Conservation (phyloP, 2,113 vertebrate genomes). For the Oryzias javanicus region DNA sequence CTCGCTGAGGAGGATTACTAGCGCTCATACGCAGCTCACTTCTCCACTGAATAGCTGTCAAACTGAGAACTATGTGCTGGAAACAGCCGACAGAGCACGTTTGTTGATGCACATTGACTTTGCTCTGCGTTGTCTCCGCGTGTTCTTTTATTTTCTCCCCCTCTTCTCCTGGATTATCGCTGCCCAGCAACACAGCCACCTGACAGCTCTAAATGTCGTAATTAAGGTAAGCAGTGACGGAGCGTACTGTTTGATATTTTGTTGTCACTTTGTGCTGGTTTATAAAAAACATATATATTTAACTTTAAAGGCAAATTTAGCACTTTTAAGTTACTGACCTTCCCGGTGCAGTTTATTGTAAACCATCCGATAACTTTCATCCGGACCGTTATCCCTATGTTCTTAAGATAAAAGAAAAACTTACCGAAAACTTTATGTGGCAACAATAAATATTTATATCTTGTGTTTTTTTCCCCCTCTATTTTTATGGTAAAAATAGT, state of each 20-base stretch:
- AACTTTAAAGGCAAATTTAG: too few relatives aligned
- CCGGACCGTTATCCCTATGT: conserved; percentile 26
- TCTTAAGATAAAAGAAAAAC: conserved; percentile 29
- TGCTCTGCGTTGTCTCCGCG: conserved; percentile 41
- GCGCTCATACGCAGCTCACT: conserved; percentile 69
- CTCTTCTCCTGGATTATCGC: conserved; percentile 70
- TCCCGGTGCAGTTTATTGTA: conserved; percentile 4
- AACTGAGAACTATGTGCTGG: conserved; percentile 71
- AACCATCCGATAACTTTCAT: conserved; percentile 51
- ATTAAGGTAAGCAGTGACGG: conserved; percentile 76
- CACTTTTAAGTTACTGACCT: not conserved
- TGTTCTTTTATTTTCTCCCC: conserved; percentile 31
- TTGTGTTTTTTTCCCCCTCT: too few relatives aligned
- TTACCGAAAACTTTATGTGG: conserved; percentile 41
- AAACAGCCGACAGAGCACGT: conserved; percentile 49
- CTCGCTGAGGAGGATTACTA: conserved; percentile 67
- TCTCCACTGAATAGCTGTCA: conserved; percentile 72
- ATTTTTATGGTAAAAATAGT: too few relatives aligned
- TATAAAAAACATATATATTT: too few relatives aligned
- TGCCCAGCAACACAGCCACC: conserved; percentile 78
- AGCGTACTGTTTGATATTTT: conserved; percentile 19
- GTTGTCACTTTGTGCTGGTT: conserved; percentile 10
- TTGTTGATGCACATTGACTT: conserved; percentile 59
- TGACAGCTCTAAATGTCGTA: conserved; percentile 80
- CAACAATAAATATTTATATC: too few relatives aligned